Conservation (phyloP, 30 jellyfish, hydroid and myxozoan genomes). For the Phacellophora camtschatica region DNA sequence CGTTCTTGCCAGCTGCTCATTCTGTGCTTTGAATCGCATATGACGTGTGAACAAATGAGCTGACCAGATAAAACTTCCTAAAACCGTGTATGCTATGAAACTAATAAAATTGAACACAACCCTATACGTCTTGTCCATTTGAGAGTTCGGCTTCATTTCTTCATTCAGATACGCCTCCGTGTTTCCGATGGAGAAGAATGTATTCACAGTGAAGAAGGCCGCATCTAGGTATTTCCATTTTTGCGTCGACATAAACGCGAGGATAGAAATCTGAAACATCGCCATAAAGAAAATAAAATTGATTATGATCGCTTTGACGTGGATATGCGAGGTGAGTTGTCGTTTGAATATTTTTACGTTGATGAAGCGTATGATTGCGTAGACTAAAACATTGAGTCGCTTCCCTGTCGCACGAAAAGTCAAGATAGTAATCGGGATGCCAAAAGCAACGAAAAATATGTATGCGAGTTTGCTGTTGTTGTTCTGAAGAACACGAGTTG, state of each 20-base stretch:
- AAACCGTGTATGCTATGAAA: constrained; percentile 78
- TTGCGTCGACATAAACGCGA: constrained; percentile 81
- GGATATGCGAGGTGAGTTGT: constrained; percentile 87
- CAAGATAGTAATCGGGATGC: constrained; percentile 81
- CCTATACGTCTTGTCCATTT: constrained; percentile 76
- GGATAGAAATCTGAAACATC: constrained; percentile 49
- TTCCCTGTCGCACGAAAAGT: constrained; percentile 99
- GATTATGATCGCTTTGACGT: constrained; percentile 80
- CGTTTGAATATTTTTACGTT: constrained; percentile 87
- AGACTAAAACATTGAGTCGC: constrained; percentile 83
- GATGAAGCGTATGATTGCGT: constrained; percentile 84
- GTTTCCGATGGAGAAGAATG: constrained; percentile 86
- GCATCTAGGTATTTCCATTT: constrained; percentile 76
- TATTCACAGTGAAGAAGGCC: constrained; percentile 69
- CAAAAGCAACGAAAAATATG: constrained; percentile 85
- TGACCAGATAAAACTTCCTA: constrained; percentile 89
- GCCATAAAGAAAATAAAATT: constrained; percentile 68
- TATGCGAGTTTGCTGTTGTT: constrained; percentile 80
- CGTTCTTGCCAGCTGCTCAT: constrained; percentile 78
- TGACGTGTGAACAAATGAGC: constrained; percentile 98
- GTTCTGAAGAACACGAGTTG: constrained; percentile 82
- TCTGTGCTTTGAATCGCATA: constrained; percentile 98
- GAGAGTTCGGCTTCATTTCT: constrained; percentile 58
- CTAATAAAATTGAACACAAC: constrained; percentile 66
- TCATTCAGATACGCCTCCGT: constrained; percentile 70